Conservation (phyloP, 2,797 vertebrate species). For the Arctocebus calabarensis region DNA sequence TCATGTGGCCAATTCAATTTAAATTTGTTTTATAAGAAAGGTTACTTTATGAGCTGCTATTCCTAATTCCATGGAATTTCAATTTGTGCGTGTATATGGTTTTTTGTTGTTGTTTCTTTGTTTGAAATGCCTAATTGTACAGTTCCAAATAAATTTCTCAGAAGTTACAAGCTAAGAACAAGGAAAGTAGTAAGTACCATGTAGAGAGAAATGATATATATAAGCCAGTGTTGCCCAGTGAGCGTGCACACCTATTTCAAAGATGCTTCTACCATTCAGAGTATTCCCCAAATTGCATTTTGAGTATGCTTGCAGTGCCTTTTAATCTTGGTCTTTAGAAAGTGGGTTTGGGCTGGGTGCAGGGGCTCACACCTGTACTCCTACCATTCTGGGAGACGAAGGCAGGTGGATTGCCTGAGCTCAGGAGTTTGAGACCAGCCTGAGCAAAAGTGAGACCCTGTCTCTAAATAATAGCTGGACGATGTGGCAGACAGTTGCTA, state of each 20-base stretch:
- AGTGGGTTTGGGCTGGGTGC: too few relatives aligned
- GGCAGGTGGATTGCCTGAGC: too few relatives aligned
- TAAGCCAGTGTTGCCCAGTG: background rate
- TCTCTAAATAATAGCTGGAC: too few relatives aligned
- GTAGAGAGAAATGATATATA: background rate
- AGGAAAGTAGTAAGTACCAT: background rate
- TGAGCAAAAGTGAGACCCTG: too few relatives aligned
- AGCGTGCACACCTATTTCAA: background rate
- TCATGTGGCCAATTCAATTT: slow-evolving; percentile 19
- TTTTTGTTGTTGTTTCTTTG: background rate
- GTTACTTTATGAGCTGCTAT: slow-evolving; percentile 43
- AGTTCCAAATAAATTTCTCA: slow-evolving; percentile 46
- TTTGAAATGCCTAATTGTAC: background rate
- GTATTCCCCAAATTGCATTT: background rate
- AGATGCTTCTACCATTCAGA: background rate
- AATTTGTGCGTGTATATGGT: background rate
- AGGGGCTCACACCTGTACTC: too few relatives aligned
- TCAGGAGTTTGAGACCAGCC: too few relatives aligned
- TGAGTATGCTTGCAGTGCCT: background rate
- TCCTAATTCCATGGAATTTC: slow-evolving; percentile 11
- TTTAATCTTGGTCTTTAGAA: slow-evolving; percentile 7
- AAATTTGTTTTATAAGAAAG: slow-evolving; percentile 61
- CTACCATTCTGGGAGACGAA: too few relatives aligned
- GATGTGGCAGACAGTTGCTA: too few relatives aligned
- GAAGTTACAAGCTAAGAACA: slow-evolving; percentile 30